Evolutionary conservation across 1,140 invertebrate genomes (phyloP).

Genomic region (Callitettix versicolor): DNA sequence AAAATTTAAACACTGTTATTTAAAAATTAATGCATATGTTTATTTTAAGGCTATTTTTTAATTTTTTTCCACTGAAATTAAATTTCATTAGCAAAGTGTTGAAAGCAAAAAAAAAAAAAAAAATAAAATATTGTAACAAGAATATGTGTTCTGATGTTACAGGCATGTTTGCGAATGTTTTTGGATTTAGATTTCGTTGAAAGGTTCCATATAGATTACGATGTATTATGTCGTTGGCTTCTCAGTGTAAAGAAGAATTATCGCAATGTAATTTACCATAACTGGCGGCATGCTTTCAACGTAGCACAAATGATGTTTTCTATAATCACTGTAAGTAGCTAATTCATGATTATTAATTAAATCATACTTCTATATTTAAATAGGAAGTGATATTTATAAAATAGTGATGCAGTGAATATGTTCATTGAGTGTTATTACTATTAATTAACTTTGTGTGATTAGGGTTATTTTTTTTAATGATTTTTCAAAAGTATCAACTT

Average conservation of each 20-base stretch:
- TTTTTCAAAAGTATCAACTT: not conserved
- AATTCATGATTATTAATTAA: constrained; percentile 1
- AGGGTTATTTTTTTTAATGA: not conserved
- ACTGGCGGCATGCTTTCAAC: constrained; percentile 94
- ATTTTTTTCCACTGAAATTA: too few species aligned
- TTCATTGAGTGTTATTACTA: not conserved
- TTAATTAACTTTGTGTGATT: not conserved
- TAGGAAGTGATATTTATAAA: not conserved
- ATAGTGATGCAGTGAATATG: too few species aligned
- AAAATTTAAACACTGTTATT: too few species aligned
- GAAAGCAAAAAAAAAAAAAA: too few species aligned
- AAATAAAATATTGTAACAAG: not conserved
- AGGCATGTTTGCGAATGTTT: constrained; percentile 84
- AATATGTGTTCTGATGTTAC: constrained; percentile 17
- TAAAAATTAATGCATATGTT: too few species aligned
- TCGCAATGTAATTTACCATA: constrained; percentile 90
- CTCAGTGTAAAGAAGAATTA: constrained; percentile 95
- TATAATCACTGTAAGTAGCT: constrained; percentile 65
- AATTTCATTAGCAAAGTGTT: too few species aligned
- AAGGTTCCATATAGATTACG: constrained; percentile 82
- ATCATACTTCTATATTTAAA: constrained; percentile 4
- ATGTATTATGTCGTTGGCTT: constrained; percentile 80
- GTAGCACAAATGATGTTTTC: constrained; percentile 95
- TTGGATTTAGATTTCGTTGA: constrained; percentile 82
- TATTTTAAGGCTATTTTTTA: too few species aligned